Evolutionary conservation across 2,888 invertebrate species (phyloP), one percentile per base, ranked within the genome.

Genomic region (Beris chalybata): DNA sequence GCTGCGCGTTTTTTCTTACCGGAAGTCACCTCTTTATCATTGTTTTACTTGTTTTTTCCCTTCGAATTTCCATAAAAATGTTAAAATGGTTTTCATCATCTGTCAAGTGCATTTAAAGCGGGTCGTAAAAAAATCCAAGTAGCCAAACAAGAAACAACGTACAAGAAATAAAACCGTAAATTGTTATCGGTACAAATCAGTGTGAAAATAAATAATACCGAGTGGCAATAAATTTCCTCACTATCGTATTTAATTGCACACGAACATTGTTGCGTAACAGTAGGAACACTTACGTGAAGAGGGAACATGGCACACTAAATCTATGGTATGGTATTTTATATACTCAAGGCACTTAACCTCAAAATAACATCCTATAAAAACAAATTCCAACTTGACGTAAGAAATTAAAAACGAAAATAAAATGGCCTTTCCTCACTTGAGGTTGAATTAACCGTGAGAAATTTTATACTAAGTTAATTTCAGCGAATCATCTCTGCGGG

Each of bases 201-300:
- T 61, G 61, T 61, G 61, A 50, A 61, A 61, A 61, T 61, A 61
- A n/a, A 50, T 61, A 61, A 61, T 52, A 50, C 31, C 7, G 58
- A 61, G 29, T 61, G 29, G 50, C 32, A 45, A 32, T 59, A 59
- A 61, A 52, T 61, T 61, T 22, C 4, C 43, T 52, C 52, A 15
- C 43, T 61, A 7, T 45, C 30, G 44, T 45, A 30, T 50, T 61
- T 61, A 61, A 61, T 61, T 61, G 50, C 61, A 32, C 48, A 50
- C 50, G 50, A 44, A 48, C 32, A 50, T 38, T 38, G 9, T 38
- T 38, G 38, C 38, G 38, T 38, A 38, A 38, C 38, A 38, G 38
- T 38, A 9, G 38, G 38, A 7, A 9, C 38, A 7, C 38, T 38
- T 22, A 22, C 38, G 38, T 7, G 3, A 38, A 9, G 38, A 38